Conservation (phyloP, 1,140 invertebrate species). For the Aricia agestis region DNA sequence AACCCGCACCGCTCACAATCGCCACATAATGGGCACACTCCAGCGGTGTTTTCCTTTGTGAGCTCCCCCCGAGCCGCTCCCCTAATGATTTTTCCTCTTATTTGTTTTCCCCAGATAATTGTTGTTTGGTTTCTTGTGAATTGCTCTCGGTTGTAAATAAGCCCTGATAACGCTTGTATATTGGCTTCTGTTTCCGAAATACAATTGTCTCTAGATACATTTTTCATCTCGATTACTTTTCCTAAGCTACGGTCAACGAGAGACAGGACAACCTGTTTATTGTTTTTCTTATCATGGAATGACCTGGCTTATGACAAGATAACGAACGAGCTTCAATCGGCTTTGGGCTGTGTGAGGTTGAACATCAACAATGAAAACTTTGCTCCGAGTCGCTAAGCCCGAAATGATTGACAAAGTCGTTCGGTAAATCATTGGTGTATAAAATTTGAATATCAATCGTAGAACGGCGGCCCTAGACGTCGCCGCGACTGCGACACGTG, state of each 20-base stretch:
- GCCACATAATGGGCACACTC: conserved; percentile 51
- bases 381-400: background rate
- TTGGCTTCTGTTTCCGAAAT: conserved; percentile 24
- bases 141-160: conserved; percentile 58
- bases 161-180: conserved; percentile 42
- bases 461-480: conserved; percentile 37
- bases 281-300: background rate
- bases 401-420: conserved; percentile 4
- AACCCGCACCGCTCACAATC: conserved; percentile 53
- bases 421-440: conserved; percentile 9
- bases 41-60: conserved; percentile 60
- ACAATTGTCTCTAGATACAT: conserved; percentile 8
- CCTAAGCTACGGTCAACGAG: background rate
- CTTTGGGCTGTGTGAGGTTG: background rate
- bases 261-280: background rate
- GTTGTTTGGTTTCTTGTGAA: conserved; percentile 67
- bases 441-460: conserved; percentile 53
- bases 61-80: conserved; percentile 53
- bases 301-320: too few species aligned
- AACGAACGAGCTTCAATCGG: background rate
- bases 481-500: conserved; percentile 58
- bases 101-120: conserved; percentile 72
- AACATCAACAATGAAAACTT: background rate
- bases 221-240: background rate
- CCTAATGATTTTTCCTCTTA: conserved; percentile 69